Evolutionary conservation across 1,140 invertebrate species (phyloP).

Genomic region (Cotesia glomerata): DNA sequence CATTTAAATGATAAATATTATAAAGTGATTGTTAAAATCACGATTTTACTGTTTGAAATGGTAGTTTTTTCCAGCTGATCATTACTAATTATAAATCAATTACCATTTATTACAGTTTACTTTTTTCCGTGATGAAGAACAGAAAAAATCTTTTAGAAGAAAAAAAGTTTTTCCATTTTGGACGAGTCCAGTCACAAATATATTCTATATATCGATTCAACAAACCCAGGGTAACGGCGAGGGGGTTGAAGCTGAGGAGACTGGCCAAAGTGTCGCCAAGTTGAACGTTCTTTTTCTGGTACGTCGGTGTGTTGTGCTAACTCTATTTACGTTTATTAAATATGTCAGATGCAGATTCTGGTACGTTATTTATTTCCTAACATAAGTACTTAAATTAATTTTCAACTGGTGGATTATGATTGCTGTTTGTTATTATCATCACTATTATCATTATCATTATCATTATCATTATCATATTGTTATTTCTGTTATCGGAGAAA

Average conservation of each 20-base stretch:
- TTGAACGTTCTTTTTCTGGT: slow-evolving; percentile 34
- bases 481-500: neutral
- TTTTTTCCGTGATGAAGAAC: too few relatives aligned
- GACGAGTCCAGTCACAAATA: neutral
- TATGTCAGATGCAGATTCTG: slow-evolving; percentile 58
- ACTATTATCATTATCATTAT: too few relatives aligned
- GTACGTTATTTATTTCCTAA: slow-evolving; percentile 43
- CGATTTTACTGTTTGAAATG: too few relatives aligned
- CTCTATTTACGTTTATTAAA: slow-evolving; percentile 34
- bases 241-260: slow-evolving; percentile 3
- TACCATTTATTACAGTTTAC: too few relatives aligned
- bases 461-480: neutral
- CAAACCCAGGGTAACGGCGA: slow-evolving; percentile 56
- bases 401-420: too few relatives aligned
- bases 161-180: neutral
- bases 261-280: slow-evolving; percentile 51
- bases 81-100: too few relatives aligned
- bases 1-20: too few relatives aligned
- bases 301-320: slow-evolving; percentile 37
- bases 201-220: slow-evolving; percentile 56
- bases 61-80: too few relatives aligned
- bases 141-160: neutral
- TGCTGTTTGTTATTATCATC: too few relatives aligned
- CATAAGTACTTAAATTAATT: too few relatives aligned
- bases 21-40: too few relatives aligned